Conservation (phyloP, 2,888 invertebrate species). For the Hemaris fuciformis region DNA sequence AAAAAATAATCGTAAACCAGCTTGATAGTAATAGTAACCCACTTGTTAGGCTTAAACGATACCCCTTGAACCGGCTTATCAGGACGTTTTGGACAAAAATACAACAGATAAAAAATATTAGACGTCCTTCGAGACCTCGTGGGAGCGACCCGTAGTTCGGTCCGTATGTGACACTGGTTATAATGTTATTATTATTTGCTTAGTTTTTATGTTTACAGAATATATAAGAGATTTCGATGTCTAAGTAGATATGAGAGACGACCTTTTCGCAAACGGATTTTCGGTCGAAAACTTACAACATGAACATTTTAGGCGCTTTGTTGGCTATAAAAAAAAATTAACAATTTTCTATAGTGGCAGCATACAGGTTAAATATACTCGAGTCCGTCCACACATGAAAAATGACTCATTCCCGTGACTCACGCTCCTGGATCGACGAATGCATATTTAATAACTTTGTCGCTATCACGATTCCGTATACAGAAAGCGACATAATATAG, state of each 20-base stretch:
- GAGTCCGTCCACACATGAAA: neutral
- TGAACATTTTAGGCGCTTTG: no score
- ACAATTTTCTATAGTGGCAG: neutral
- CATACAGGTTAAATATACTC: neutral
- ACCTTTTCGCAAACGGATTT: no score
- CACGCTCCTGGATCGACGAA: neutral
- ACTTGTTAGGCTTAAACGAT: constrained; percentile 60
- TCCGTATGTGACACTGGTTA: constrained; percentile 12
- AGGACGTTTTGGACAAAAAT: constrained; percentile 38
- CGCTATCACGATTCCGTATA: neutral
- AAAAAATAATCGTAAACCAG: constrained; percentile 61
- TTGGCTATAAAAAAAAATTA: neutral
- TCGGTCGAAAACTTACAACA: no score
- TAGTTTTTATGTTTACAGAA: neutral
- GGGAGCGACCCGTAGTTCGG: constrained; percentile 11
- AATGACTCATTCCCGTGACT: neutral
- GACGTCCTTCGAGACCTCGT: constrained; percentile 6
- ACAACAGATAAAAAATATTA: constrained; percentile 31
- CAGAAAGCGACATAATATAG: neutral
- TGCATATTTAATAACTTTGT: neutral
- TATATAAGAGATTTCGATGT: neutral
- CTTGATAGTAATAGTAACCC: constrained; percentile 63
- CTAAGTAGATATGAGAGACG: no score
- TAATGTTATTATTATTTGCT: no score
- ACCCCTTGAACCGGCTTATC: constrained; percentile 69